Percentiles rank a stretch among this genome's conserved stretches.
Evolutionary conservation across 2,888 invertebrate genomes (phyloP).

Genomic region (Nowickia ferox): DNA sequence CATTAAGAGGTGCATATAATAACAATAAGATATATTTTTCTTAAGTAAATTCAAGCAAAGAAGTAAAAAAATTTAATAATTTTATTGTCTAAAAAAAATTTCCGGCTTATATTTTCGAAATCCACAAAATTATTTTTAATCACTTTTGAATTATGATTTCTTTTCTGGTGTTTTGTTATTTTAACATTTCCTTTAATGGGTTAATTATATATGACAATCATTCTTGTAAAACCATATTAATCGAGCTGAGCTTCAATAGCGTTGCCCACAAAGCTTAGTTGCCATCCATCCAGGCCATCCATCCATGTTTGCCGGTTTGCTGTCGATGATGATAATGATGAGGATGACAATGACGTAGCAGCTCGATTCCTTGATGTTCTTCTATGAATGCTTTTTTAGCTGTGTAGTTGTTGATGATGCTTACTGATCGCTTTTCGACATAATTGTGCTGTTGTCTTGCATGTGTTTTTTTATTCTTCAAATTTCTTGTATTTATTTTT

Average conservation of each 20-base stretch:
- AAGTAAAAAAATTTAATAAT: background rate
- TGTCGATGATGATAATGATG: conserved; percentile 48
- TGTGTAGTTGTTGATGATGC: conserved; percentile 44
- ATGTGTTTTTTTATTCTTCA: conserved; percentile 12
- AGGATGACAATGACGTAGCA: conserved; percentile 63
- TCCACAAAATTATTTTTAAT: background rate
- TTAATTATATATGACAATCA: conserved; percentile 65
- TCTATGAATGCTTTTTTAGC: conserved; percentile 2
- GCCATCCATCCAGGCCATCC: conserved; percentile 41
- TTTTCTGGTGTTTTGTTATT: background rate
- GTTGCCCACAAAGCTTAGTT: conserved; percentile 34
- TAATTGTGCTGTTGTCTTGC: conserved; percentile 61
- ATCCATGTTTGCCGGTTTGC: conserved; percentile 18
- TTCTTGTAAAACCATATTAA: conserved; percentile 59
- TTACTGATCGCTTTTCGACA: conserved; percentile 68
- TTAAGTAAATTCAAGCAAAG: background rate
- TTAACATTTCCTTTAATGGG: conserved; percentile 40
- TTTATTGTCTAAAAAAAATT: background rate
- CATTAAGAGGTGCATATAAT: conserved; percentile 21
- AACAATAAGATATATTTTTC: background rate
- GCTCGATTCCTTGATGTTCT: conserved; percentile 47
- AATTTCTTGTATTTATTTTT: background rate
- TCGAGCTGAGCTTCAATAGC: conserved; percentile 35
- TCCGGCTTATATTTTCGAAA: background rate
- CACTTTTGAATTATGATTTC: background rate